Evolutionary conservation across 2,797 vertebrate genomes (phyloP).

Genomic region (Aldrovandia affinis): DNA sequence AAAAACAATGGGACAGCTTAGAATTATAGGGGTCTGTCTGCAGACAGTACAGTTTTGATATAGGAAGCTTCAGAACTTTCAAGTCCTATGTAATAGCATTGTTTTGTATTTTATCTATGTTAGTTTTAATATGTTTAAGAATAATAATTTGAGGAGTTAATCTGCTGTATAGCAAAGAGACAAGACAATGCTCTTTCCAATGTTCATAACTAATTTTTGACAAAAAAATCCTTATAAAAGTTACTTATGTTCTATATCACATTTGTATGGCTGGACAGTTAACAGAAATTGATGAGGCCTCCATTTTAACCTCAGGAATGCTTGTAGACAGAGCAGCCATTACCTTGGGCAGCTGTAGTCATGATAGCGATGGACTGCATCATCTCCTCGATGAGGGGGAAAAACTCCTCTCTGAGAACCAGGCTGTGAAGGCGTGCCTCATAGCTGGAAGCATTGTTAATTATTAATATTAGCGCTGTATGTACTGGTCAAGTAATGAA

Average conservation of each 20-base stretch:
- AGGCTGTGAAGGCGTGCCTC: constrained; percentile 71
- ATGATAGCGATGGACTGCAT: constrained; percentile 70
- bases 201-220: too few relatives aligned
- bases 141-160: neutral
- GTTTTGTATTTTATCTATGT: neutral
- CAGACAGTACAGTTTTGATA: neutral
- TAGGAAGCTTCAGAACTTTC: neutral
- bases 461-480: neutral
- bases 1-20: neutral
- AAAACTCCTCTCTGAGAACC: constrained; percentile 81
- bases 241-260: too few relatives aligned
- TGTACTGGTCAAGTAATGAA: neutral
- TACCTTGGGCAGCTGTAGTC: constrained; percentile 77
- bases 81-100: neutral
- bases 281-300: too few relatives aligned
- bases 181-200: too few relatives aligned
- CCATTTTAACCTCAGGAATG: neutral
- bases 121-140: neutral
- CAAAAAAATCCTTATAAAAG: too few relatives aligned
- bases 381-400: constrained; percentile 74
- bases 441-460: constrained; percentile 65
- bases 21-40: neutral
- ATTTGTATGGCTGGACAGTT: neutral
- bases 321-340: neutral
- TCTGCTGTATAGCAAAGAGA: neutral